A percentile compares a stretch with the other conserved stretches of the same genome.
Evolutionary conservation across 2,888 invertebrate species (phyloP).

Genomic region (Mythimna vitellina): DNA sequence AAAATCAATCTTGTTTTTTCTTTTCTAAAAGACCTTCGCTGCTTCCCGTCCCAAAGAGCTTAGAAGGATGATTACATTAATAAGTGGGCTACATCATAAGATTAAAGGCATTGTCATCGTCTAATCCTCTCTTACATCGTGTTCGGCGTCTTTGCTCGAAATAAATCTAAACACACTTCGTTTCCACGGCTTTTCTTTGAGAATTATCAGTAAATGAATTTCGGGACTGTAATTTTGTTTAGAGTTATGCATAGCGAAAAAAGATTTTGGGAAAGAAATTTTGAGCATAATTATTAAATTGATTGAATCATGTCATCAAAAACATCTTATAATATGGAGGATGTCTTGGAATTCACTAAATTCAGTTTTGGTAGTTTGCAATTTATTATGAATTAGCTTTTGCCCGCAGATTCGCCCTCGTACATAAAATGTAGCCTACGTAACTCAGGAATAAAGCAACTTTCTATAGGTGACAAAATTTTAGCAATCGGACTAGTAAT

Average conservation of each 20-base stretch:
- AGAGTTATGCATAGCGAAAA: neutral
- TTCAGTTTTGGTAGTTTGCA: neutral
- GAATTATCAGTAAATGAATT: slow-evolving; percentile 14
- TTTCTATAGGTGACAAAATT: no score
- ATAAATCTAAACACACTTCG: slow-evolving; percentile 25
- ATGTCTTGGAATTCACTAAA: neutral
- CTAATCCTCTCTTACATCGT: slow-evolving; percentile 49
- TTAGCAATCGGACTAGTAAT: no score
- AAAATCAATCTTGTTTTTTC: slow-evolving; percentile 48
- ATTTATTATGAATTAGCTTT: neutral
- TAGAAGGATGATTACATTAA: slow-evolving; percentile 56
- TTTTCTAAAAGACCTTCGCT: slow-evolving; percentile 28
- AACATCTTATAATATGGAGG: neutral
- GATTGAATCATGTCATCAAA: neutral
- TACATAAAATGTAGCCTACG: no score
- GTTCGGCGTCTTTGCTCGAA: slow-evolving; percentile 24
- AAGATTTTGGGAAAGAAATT: neutral
- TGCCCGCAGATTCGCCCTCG: no score
- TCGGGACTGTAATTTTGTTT: slow-evolving; percentile 5
- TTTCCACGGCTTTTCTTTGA: slow-evolving; percentile 20
- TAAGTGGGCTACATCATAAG: slow-evolving; percentile 54
- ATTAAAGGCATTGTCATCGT: slow-evolving; percentile 58
- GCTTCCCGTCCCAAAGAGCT: slow-evolving; percentile 44
- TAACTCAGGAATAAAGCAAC: no score
- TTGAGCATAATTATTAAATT: neutral